Evolutionary conservation across 1,140 invertebrate genomes (phyloP).

Genomic region (Panagrolaimus sp.): DNA sequence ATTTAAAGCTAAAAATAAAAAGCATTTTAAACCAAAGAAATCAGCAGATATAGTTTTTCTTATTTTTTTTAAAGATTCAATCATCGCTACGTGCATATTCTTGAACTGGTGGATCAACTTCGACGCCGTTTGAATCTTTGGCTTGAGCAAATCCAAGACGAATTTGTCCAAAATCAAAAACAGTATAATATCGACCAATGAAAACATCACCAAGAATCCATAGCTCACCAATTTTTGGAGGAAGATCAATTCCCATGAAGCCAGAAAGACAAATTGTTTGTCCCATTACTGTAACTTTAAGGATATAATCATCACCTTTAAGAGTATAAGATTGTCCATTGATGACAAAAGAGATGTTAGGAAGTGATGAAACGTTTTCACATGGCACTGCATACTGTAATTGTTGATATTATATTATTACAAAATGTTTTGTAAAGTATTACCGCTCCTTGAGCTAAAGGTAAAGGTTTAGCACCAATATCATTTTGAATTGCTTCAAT

Average conservation of each 20-base stretch:
- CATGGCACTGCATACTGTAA: slow-evolving; percentile 60
- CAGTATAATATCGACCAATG: slow-evolving; percentile 60
- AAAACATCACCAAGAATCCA: slow-evolving; percentile 81
- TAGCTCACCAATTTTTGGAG: slow-evolving; percentile 78
- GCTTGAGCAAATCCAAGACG: slow-evolving; percentile 83
- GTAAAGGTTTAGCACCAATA: slow-evolving; percentile 64
- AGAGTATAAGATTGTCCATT: slow-evolving; percentile 71
- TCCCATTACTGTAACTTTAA: slow-evolving; percentile 59
- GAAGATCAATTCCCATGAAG: slow-evolving; percentile 92
- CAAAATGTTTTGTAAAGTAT: too few species aligned
- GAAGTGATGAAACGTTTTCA: slow-evolving; percentile 65
- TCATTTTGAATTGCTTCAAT: slow-evolving; percentile 72
- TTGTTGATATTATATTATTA: too few species aligned
- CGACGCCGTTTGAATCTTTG: neutral
- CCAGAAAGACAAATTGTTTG: slow-evolving; percentile 80
- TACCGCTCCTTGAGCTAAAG: slow-evolving; percentile 49
- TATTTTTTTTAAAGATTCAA: neutral
- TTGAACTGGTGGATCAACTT: slow-evolving; percentile 2
- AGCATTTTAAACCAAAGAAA: too few species aligned
- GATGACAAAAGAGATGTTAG: slow-evolving; percentile 73
- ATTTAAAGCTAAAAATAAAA: too few species aligned
- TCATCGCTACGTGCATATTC: neutral
- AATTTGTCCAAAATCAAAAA: slow-evolving; percentile 66
- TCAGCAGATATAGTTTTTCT: too few species aligned
- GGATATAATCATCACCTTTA: slow-evolving; percentile 52